phyloP scores from a whole-genome alignment of 2,888 invertebrate species.

The Cabera pusaria region DNA sequence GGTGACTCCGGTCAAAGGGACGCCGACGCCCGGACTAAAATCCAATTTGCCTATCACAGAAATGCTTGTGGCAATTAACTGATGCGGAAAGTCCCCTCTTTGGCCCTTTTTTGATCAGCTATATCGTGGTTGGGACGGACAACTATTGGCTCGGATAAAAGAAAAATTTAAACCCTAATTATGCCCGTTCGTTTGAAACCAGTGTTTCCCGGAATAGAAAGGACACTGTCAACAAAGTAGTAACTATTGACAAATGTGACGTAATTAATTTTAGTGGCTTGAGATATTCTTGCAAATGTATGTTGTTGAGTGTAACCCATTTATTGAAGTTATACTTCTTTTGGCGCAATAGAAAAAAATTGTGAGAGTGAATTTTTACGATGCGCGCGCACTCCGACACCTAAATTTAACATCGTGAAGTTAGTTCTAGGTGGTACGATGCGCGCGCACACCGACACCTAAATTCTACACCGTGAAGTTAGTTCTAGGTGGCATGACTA shows the following conservation, averaged over 20 bases:
- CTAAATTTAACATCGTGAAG: no score
- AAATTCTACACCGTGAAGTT: no score
- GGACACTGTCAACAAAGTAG: constrained; percentile 10
- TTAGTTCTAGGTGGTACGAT: no score
- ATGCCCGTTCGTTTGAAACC: constrained; percentile 43
- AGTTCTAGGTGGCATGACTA: no score
- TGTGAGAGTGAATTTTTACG: no score
- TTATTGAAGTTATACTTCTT: no score
- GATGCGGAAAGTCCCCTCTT: constrained; percentile 68
- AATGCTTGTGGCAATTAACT: constrained; percentile 75
- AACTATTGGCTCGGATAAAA: constrained; percentile 57
- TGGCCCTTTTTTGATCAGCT: constrained; percentile 49
- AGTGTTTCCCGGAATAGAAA: constrained; percentile 33
- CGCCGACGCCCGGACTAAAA: constrained; percentile 59
- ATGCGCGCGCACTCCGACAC: no score
- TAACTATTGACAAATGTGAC: constrained; percentile 14
- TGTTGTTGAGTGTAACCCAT: no score
- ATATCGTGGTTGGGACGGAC: constrained; percentile 43
- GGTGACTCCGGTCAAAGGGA: constrained; percentile 73
- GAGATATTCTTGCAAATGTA: no score
- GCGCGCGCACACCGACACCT: no score
- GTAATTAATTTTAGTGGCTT: constrained; percentile 17
- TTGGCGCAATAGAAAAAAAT: no score
- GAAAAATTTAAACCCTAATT: constrained; percentile 46
- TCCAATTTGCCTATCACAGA: constrained; percentile 75